Base-by-base conservation (phyloP, 2,113 vertebrate genomes). In the Hippolais icterina region DNA sequence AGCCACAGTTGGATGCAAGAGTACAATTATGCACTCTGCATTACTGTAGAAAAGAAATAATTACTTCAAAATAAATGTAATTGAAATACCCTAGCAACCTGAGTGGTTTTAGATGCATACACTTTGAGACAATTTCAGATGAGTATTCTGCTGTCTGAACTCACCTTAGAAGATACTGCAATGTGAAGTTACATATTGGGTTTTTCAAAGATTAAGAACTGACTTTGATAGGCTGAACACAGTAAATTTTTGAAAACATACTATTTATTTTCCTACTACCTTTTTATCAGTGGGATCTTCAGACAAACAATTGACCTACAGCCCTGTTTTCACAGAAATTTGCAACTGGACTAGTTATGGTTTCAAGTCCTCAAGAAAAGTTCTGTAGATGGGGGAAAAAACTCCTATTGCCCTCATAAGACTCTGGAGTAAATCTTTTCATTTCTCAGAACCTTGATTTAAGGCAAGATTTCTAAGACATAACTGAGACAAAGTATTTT, bases 1-100 rank as follows among this genome's bases (percentile, higher is more conserved):
- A 93, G 91, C 77, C 86, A 94, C 94, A 93, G 92, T 4, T 94
- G 90, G 91, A 93, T 93, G 72, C 89, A 93, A 69, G 83, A 92
- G 24, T 76, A 87, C 80, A 85, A 89, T 94, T 84, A 96, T 71
- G 59, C 24, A 39, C 49, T 89, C 69, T 92, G 35, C 47, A 68
- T 85, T 92, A 72, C 64, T 89, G 50, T 47, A 82, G 90, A 84
- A 94, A 89, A 93, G n/a, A 96, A 93, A 94, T 77, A 95, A 93
- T 93, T 93, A 82, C 83, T 93, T 87, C 64, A 91, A 93, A 94
- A 92, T 75, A 90, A 94, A 82, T 71, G 61, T 46, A 82, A 91
- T 65, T 92, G 65, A 87, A 93, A 92, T 47, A 42, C 63, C 42
- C 57, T 79, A 59, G 46, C 74, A 94, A 89, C 53, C 19, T 80